Evolutionary conservation across 1,140 invertebrate genomes (phyloP).

Genomic region (Cylas formicarius): DNA sequence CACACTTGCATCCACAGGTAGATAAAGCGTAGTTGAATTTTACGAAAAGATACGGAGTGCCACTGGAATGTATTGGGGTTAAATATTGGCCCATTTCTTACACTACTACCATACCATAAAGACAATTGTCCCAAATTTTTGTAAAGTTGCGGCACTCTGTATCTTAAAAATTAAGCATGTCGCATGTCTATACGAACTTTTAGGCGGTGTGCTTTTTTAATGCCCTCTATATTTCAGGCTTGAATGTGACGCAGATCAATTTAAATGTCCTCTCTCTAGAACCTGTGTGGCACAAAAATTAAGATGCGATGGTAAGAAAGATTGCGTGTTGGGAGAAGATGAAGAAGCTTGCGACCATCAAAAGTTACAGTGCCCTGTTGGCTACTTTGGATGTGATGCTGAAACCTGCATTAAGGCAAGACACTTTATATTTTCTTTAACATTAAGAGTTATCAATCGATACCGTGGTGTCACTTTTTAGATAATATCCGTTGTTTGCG

Average conservation of each 20-base stretch:
- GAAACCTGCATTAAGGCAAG: constrained; percentile 42
- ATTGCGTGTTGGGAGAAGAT: constrained; percentile 63
- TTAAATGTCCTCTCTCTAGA: constrained; percentile 52
- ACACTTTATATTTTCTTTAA: not conserved
- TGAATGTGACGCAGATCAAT: constrained; percentile 46
- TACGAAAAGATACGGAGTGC: too few relatives aligned
- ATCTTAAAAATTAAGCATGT: not conserved
- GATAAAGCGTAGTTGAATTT: too few relatives aligned
- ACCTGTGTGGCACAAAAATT: constrained; percentile 54
- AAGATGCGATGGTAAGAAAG: constrained; percentile 61
- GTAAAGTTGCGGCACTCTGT: not conserved
- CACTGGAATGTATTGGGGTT: too few relatives aligned
- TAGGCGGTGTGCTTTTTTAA: not conserved
- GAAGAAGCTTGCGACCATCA: constrained; percentile 52
- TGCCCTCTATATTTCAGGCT: constrained; percentile 16
- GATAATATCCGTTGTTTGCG: too few relatives aligned
- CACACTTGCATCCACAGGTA: constrained; percentile 43
- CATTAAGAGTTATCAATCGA: not conserved
- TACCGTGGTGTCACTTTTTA: too few relatives aligned
- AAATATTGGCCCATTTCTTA: too few relatives aligned
- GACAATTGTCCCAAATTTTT: too few relatives aligned
- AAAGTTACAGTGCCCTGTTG: constrained; percentile 30
- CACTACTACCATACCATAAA: too few relatives aligned
- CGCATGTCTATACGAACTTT: not conserved
- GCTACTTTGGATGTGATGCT: constrained; percentile 53